Evolutionary conservation across 92 coral and sea anemone species (phyloP), one percentile per base, ranked within the genome.

Genomic region (Paragorgia papillata): DNA sequence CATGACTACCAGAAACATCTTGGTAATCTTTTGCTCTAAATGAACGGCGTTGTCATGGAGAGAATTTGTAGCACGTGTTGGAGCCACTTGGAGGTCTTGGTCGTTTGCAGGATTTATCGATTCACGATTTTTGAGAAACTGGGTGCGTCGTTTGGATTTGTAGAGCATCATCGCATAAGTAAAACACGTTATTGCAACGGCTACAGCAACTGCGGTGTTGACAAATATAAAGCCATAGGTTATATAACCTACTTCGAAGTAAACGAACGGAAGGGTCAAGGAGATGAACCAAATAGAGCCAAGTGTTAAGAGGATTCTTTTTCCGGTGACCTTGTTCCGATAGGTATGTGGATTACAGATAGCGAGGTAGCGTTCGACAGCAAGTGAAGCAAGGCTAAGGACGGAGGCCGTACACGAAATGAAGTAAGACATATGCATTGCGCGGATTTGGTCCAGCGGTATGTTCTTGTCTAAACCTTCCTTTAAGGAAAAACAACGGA

Each of bases 151-250:
- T 20, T 49, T 44, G 32, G 85, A 92, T 21, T 78, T 88, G 53
- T 87, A 84, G 50, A 90, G 88, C 69, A 90, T 87, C 62, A 88
- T 80, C 57, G 89, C 75, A 40, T 92, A 92, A 13, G 91, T 90
- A 69, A 92, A 85, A 61, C 89, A 35, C 3, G 91, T 73, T 18
- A 92, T 90, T 28, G 73, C 51, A 78, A 90, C 91, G 0, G 92
- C 91, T 68, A 88, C 35, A 29, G 88, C 84, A 29, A 92, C 75
- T 1, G 97, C 92, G 9, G 96, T 90, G 76, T 92, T 92, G 58
- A 90, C 97, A 68, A 92, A 92, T 54, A 92, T 59, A 67, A 92
- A 92, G 3, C 92, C 90, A 46, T 85, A 92, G 41, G 84, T 90
- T 33, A 88, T 81, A 66, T 77, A 92, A 14, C 96, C 97, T 50